These are phyloP conservation scores for Prionace glauca DNA, from an alignment of 2,797 vertebrate genomes.

Conservation along the genomic window DNA sequence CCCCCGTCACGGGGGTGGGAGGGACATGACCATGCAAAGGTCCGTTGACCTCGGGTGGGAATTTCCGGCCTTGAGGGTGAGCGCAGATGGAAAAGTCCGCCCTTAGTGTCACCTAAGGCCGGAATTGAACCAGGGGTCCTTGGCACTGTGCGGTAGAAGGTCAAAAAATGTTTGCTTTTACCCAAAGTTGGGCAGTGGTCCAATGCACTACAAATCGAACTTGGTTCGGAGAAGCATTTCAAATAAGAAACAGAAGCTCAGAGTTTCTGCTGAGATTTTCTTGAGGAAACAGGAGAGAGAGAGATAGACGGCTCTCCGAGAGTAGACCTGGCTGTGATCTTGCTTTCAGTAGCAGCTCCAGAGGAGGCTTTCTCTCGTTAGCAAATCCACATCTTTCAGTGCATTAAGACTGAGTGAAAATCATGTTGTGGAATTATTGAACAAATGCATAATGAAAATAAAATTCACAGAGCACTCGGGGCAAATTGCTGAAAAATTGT, in stretches of 20 bases:
- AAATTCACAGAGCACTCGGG: background rate
- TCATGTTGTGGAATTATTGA: background rate
- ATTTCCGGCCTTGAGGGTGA: too few species aligned
- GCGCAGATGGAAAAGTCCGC: too few species aligned
- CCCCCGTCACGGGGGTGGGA: too few species aligned
- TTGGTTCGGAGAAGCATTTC: background rate
- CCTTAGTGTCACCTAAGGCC: too few species aligned
- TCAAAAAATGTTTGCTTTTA: too few species aligned
- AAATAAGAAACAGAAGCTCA: background rate
- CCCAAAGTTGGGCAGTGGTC: background rate
- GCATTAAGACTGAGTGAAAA: background rate
- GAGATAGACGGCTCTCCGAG: background rate
- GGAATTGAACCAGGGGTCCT: too few species aligned
- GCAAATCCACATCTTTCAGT: background rate
- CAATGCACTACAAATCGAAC: background rate
- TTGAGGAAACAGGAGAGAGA: background rate
- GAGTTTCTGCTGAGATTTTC: background rate
- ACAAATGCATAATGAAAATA: conserved; percentile 15
- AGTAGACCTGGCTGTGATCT: background rate
- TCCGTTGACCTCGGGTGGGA: too few species aligned
- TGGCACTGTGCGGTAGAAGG: too few species aligned
- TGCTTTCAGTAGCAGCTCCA: background rate
- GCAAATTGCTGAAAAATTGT: conserved; percentile 25
- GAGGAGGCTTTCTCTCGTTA: background rate
- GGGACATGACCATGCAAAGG: too few species aligned